Evolutionary conservation across 2,113 vertebrate species (phyloP), one percentile per base, ranked within the genome.

Genomic region (Plotosus lineatus): DNA sequence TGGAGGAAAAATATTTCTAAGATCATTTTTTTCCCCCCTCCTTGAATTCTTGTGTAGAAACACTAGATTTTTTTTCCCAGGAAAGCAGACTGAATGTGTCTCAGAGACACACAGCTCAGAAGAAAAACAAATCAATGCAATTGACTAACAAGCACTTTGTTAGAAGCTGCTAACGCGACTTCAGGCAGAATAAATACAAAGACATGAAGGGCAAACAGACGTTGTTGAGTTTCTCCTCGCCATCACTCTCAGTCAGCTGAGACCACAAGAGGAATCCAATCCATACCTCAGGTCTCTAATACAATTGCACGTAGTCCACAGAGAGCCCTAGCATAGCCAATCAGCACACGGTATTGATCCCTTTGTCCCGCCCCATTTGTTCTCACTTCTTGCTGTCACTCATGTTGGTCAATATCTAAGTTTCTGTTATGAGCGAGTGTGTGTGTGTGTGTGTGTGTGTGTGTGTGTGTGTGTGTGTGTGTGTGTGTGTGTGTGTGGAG

Each of bases 61-160:
- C 26, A 48, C 8, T 15, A 61, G 44, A 68, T 40, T 33, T n/a
- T 40, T 15, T 42, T 46, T 31, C 14, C 17, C 28, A 21, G 6
- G 17, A 50, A 65, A 60, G 53, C 0, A 26, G 23, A 6, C 71
- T 44, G 36, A 73, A 53, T 10, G 58, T 66, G 76, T 77, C 36
- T 56, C 15, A 61, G 21, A 77, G 73, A 84, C 1, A 19, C n/a
- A 44, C 36, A 4, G 60, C 46, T 56, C 56, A 36, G 28, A 11
- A 65, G 72, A 63, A 42, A 28, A 50, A 76, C 55, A 53, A 75
- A 80, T 80, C 83, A 73, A 84, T 80, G 19, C 33, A 23, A 77
- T 73, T 42, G 78, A 81, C 66, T 80, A 53, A 60, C 46, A 38
- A 72, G 63, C 72, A 68, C 63, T 84, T 84, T 80, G 78, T 84